Evolutionary conservation across 2,113 vertebrate genomes (phyloP), one percentile per base, ranked within the genome.

Genomic region (Scalopus aquaticus): DNA sequence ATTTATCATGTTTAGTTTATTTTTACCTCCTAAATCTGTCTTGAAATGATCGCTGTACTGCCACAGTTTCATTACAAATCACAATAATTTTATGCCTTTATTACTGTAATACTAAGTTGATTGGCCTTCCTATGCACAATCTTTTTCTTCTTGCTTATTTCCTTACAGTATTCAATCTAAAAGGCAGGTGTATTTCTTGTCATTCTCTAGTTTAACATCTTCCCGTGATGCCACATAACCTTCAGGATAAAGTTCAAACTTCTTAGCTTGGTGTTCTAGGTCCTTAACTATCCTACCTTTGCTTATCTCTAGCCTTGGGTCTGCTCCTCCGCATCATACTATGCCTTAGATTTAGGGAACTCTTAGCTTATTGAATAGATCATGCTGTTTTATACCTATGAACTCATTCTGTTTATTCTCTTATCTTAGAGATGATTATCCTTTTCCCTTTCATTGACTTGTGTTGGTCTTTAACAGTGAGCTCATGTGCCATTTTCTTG

Each of bases 61-160:
- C 30, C 67, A 81, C 73, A 24, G 16, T n/a, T 24, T 64, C n/a
- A 54, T n/a, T 78, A 67, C 30, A 94, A 56, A 39, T 24, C 20
- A 51, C 65, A n/a, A 88, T 8, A n/a, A 88, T 8, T 69, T 60
- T 44, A 2, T 74, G 26, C 54, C 67, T 88, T 84, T 93, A 76
- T 90, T 65, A 76, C 6, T n/a, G 10, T 42, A 8, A 30, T 39
- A 30, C 2, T 79, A 54, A 78, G 32, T 94, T 78, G 64, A 46
- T 80, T 54, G 22, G 46, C 22, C 72, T 96, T 95, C 60, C 58
- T 58, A 44, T 77, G 73, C 1, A 24, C 58, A 44, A 9, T 74
- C 44, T 30, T 89, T 93, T 93, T 62, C 17, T 54, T 88, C 65
- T 80, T 64, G n/a, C 12, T 62, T 67, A 44, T 73, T 84, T 96